Base-by-base conservation (phyloP, 2,888 invertebrate genomes). In the Herminia tarsipennalis region DNA sequence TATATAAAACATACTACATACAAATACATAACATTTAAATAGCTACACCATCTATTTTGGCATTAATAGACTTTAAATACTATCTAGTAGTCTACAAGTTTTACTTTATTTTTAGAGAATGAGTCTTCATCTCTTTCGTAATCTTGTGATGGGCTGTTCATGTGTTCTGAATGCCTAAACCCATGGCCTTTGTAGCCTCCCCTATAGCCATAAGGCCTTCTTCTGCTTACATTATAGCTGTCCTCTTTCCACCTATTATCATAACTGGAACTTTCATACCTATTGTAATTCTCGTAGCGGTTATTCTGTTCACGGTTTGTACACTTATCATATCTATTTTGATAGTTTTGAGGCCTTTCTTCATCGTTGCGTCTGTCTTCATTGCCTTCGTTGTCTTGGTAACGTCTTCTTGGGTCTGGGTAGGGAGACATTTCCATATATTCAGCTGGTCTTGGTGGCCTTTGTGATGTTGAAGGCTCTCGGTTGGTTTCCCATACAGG, bases 31-130 rank as follows among this genome's bases (percentile, higher is more conserved):
- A 55, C 41, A 55, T 38, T 48, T 43, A n/a, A 54, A 51, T 56
- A 59, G 29, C 46, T 52, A 56, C 44, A 47, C 34, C 37, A 63
- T 27, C 52, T 58, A 67, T 66, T 70, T 71, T 69, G 66, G 64
- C 61, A 58, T 62, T 46, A 43, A 54, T 27, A 43, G n/a, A 18
- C 46, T 66, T 81, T 28, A 14, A 44, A 46, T 20, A 28, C 44
- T 56, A 66, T 33, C 65, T 70, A 89, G 65, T 90, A 90, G 72
- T 90, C 89, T 21, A 90, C 89, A 44, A 90, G 76, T 70, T 88
- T 89, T 3, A 89, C 78, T 76, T 81, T 86, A 42, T 60, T 82
- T 57, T 66, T 81, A 14, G 68, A 56, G 20, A 48, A 46, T 13
- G 48, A 35, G 2, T 70, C 69, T 5, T 59, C 39, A n/a, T 70